Evolutionary conservation across 2,113 vertebrate species (phyloP), one percentile per base, ranked within the genome.

Genomic region (Pelecanus crispus): DNA sequence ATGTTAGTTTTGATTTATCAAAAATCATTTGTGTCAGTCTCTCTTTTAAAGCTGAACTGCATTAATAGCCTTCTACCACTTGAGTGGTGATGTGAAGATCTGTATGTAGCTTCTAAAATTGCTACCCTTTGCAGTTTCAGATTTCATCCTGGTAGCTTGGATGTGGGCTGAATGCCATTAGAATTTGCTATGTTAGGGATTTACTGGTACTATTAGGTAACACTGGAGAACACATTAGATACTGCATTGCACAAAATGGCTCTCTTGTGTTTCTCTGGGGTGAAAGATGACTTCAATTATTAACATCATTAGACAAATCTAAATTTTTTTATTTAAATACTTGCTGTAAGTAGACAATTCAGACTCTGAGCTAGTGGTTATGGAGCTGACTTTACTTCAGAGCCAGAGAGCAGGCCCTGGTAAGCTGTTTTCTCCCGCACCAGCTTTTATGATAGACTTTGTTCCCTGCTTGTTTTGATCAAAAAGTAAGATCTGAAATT

Each of bases 161-260:
- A 71, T 86, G 77, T 88, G 73, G 70, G 72, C 87, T 90, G 65
- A 49, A 70, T 95, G 77, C 74, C 68, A 62, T 87, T 52, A 9
- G 68, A 61, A 32, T 90, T 84, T 84, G 86, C 97, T 94, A 0
- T 70, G 94, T 90, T 94, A 90, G 92, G 95, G 88, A 93, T 97
- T 98, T 97, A 80, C 74, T 94, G 93, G 78, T 95, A 38, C 90
- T 95, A 24, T 97, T 96, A 84, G 62, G 45, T 96, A 91, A 50
- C 74, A n/a, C 66, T 34, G 36, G 90, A 85, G 90, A 97, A 9
- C 50, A 55, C 65, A 49, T 66, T 81, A 71, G 85, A n/a, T 88
- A 80, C 44, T 8, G 84, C 79, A 90, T 25, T 95, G 53, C 6
- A 4, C 81, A 68, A 94, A 92, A 81, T 82, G 86, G 42, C 53